These are phyloP conservation scores for Ursus arctos DNA, from an alignment of 2,113 vertebrate species.

Conservation along the genomic window DNA sequence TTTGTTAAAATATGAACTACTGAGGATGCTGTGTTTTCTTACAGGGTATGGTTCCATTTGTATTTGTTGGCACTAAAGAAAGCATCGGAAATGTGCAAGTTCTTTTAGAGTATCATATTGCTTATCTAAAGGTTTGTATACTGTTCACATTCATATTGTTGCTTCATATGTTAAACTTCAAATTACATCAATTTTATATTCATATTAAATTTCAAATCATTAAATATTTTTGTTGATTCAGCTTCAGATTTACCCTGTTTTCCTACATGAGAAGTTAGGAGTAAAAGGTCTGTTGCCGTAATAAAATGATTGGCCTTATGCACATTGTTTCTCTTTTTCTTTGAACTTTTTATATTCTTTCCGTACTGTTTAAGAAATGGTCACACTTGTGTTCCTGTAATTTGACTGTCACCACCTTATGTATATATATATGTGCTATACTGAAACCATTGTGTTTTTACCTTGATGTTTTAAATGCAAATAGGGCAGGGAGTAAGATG, in stretches of 20 bases:
- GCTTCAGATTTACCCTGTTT: neutral
- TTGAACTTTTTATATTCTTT: conserved; percentile 19
- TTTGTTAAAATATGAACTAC: conserved; percentile 47
- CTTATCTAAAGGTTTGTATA: conserved; percentile 96
- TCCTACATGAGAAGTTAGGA: neutral
- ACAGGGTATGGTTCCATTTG: conserved; percentile 99
- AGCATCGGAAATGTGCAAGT: conserved; percentile 98
- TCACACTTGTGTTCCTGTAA: neutral
- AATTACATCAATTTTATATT: neutral
- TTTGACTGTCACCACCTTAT: neutral
- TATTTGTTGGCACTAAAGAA: conserved; percentile 99
- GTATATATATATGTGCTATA: neutral
- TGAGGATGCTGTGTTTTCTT: conserved; percentile 63
- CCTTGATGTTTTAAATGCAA: neutral
- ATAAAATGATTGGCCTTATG: neutral
- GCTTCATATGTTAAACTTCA: neutral
- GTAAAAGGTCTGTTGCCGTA: neutral
- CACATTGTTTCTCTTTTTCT: neutral
- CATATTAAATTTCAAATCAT: neutral
- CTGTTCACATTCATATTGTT: neutral
- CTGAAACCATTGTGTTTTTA: conserved; percentile 5
- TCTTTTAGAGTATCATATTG: conserved; percentile 97
- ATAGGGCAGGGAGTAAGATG: neutral
- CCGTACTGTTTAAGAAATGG: neutral
- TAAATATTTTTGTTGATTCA: conserved; percentile 33